Conservation (phyloP, 2,797 vertebrate species). For the Cygnus olor region DNA sequence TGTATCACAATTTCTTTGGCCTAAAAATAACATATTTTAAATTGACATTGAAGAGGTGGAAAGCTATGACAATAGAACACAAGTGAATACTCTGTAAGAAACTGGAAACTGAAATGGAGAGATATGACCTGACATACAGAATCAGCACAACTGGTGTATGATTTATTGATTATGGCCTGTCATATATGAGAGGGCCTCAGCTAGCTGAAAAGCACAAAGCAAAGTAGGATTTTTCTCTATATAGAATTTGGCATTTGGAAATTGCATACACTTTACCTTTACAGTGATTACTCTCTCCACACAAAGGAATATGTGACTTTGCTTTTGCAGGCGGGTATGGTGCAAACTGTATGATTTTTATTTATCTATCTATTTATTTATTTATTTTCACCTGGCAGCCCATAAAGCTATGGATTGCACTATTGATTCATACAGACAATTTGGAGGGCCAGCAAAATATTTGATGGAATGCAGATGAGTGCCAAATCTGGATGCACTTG, state of each 20-base stretch:
- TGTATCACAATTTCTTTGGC: neutral
- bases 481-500: neutral
- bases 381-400: neutral
- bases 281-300: slow-evolving; percentile 11
- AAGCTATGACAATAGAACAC: slow-evolving; percentile 24
- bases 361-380: neutral
- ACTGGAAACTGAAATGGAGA: slow-evolving; percentile 32
- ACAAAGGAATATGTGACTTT: slow-evolving; percentile 33
- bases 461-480: neutral
- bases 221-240: slow-evolving; percentile 56
- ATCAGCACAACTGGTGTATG: slow-evolving; percentile 56
- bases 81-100: slow-evolving; percentile 38
- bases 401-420: neutral
- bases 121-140: slow-evolving; percentile 29
- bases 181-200: slow-evolving; percentile 37
- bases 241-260: slow-evolving; percentile 55
- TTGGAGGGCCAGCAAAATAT: neutral
- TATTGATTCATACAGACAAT: neutral
- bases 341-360: neutral
- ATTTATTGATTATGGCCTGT: slow-evolving; percentile 68
- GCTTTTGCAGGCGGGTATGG: neutral
- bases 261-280: slow-evolving; percentile 58
- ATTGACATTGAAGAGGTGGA: neutral
- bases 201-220: slow-evolving; percentile 26
- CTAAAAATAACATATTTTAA: slow-evolving; percentile 62